Evolutionary conservation across 1,140 invertebrate genomes (phyloP), one percentile per base, ranked within the genome.

Genomic region (Formica exsecta): DNA sequence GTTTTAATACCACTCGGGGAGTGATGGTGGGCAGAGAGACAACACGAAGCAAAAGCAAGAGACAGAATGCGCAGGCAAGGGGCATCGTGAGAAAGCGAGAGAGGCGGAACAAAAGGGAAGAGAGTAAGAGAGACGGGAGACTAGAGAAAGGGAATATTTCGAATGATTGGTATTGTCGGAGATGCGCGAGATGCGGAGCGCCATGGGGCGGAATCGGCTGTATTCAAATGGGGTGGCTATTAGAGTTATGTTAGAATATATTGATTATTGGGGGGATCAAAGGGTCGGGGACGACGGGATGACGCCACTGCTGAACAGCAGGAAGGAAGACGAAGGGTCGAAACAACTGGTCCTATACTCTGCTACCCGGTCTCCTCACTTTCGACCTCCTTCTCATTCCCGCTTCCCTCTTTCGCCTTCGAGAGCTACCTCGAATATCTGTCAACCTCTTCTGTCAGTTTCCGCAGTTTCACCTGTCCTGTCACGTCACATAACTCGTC

Each of bases 211-310:
- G 88, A 87, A 85, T 93, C 88, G 93, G 91, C 90, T 92, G 91
- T 93, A 95, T 95, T 95, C 94, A 95, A 95, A 95, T 95, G 92
- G 93, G 93, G 92, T 94, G 92, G 93, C 94, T 94, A 95, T 95
- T 95, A 94, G 94, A 95, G 94, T 94, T 95, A 94, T 94, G 94
- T 93, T 95, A 94, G 94, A 94, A 95, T 95, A 95, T 95, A 95
- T 95, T 95, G 94, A 95, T 95, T 95, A 95, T 95, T 94, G 94
- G 93, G 94, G 93, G 93, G 94, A 95, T 95, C 94, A 95, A 95
- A 95, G 93, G 91, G 92, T 93, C 92, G 93, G 93, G 86, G 75
- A 91, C 86, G 86, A 84, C 85, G 87, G 89, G 86, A 92, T 92
- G 91, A 93, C 91, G 92, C 91, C 89, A 92, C 90, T 91, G 87